phyloP scores from a whole-genome alignment of 2,797 vertebrate genomes.

The Sebastes iracundus region DNA sequence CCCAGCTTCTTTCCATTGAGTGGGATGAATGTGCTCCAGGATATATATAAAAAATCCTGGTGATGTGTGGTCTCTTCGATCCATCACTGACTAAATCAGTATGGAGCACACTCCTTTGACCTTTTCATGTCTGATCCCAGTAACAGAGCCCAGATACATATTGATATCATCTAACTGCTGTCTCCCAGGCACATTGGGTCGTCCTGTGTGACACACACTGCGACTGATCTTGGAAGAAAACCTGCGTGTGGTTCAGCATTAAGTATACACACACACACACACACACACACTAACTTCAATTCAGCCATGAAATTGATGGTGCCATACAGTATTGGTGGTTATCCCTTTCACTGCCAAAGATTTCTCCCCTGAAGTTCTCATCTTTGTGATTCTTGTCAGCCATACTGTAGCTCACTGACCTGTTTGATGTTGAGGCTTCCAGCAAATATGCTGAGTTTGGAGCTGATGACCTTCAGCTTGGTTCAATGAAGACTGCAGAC shows the following conservation, averaged over 20 bases:
- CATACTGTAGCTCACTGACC: neutral
- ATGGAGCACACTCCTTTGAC: constrained; percentile 64
- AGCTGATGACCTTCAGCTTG: constrained; percentile 23
- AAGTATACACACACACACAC: too few relatives aligned
- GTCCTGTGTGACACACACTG: constrained; percentile 18
- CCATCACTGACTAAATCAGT: constrained; percentile 56
- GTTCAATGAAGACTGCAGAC: neutral
- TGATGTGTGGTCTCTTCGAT: constrained; percentile 41
- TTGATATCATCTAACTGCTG: constrained; percentile 47
- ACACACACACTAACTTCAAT: neutral
- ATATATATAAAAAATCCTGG: constrained; percentile 5
- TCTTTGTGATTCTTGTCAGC: neutral
- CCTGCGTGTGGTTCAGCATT: neutral
- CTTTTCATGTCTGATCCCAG: constrained; percentile 55
- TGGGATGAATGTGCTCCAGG: neutral
- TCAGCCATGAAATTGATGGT: neutral
- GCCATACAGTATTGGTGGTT: neutral
- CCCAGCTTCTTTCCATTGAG: neutral
- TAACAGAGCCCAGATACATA: constrained; percentile 44
- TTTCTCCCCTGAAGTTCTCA: neutral
- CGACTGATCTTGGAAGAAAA: constrained; percentile 25
- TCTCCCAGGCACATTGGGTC: neutral
- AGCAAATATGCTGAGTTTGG: constrained; percentile 19
- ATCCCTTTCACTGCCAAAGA: neutral
- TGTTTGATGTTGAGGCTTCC: constrained; percentile 18